A percentile compares a stretch with the other conserved stretches of the same genome.
These are phyloP conservation scores for Bombus sibiricus DNA, from an alignment of 1,140 invertebrate species.

Conservation along the genomic window DNA sequence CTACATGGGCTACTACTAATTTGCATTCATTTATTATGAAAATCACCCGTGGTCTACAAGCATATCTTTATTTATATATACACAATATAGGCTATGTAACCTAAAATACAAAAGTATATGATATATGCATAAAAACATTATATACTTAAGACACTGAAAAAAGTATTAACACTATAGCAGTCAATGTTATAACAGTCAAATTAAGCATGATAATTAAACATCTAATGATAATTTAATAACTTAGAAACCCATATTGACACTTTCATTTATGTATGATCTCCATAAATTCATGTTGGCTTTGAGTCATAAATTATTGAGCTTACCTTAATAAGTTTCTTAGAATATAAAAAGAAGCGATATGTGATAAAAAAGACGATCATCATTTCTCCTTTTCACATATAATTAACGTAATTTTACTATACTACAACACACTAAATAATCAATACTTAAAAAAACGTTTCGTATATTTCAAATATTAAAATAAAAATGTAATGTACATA, in stretches of 20 bases:
- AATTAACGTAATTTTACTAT: neutral
- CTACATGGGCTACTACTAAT: too few species aligned
- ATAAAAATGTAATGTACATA: neutral
- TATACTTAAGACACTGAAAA: neutral
- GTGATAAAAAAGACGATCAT: neutral
- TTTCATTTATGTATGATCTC: neutral
- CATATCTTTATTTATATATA: neutral
- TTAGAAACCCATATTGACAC: neutral
- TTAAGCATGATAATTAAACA: neutral
- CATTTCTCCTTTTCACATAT: neutral
- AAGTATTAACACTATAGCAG: neutral
- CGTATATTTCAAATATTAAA: neutral
- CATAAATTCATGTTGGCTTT: neutral
- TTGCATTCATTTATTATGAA: neutral
- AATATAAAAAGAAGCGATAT: neutral
- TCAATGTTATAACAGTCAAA: neutral
- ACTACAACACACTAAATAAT: neutral
- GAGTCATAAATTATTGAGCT: neutral
- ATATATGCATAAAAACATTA: neutral
- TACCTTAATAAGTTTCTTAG: neutral
- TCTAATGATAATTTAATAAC: neutral
- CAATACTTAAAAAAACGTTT: neutral
- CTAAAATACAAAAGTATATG: neutral
- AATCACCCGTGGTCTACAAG: neutral
- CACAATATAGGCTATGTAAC: neutral